Conservation (phyloP, 2,888 invertebrate species). For the Beris morrisii region DNA sequence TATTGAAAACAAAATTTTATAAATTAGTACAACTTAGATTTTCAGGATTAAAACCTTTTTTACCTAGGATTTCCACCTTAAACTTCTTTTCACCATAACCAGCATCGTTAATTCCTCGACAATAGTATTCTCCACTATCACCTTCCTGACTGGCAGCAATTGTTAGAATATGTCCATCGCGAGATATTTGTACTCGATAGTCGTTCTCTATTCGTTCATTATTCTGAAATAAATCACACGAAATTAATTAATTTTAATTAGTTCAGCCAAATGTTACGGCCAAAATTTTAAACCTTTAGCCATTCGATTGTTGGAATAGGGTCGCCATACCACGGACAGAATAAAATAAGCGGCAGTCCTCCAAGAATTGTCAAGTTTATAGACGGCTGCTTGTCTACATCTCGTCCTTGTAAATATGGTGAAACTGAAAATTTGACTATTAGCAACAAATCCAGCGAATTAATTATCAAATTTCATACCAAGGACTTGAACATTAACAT, state of each 20-base stretch:
- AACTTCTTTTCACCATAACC: constrained; percentile 58
- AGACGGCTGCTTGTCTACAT: constrained; percentile 15
- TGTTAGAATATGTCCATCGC: constrained; percentile 56
- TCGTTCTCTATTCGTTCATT: constrained; percentile 14
- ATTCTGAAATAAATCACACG: constrained; percentile 15
- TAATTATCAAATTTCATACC: constrained; percentile 46
- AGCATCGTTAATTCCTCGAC: constrained; percentile 62
- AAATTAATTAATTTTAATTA: not conserved
- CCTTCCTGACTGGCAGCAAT: constrained; percentile 48
- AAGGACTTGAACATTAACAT: constrained; percentile 55
- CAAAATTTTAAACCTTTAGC: constrained; percentile 58
- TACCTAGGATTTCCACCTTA: constrained; percentile 57
- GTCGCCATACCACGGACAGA: constrained; percentile 63
- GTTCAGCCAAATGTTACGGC: not conserved
- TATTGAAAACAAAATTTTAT: too few relatives aligned
- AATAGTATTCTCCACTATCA: constrained; percentile 61
- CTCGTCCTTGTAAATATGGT: constrained; percentile 34
- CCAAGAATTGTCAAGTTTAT: constrained; percentile 45
- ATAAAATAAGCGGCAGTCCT: constrained; percentile 57
- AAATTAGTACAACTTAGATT: too few relatives aligned
- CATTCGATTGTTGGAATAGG: constrained; percentile 64
- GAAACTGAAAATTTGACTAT: constrained; percentile 35
- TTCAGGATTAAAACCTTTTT: constrained; percentile 39
- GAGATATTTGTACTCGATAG: constrained; percentile 18
- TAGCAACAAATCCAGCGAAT: constrained; percentile 39